Conservation (phyloP, 64 coral and sea anemone genomes). For the Porites australiensis region DNA sequence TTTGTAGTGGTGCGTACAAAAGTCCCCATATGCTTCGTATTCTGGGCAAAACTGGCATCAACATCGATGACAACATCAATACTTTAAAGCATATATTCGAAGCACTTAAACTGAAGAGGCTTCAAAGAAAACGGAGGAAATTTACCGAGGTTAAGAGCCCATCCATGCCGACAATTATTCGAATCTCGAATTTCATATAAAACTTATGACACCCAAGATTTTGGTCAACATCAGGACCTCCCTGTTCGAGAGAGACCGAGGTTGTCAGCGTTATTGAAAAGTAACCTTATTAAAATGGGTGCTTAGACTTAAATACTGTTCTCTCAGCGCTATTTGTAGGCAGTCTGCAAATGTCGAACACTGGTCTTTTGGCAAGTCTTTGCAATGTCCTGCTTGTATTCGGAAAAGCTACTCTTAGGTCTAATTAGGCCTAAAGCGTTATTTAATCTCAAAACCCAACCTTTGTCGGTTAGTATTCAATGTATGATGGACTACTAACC, state of each 20-base stretch:
- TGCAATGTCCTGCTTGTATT: not conserved
- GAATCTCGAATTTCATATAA: not conserved
- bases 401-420: not conserved
- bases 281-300: no score
- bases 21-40: constrained; percentile 24
- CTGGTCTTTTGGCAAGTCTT: not conserved
- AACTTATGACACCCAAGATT: not conserved
- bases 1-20: constrained; percentile 37
- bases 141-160: not conserved
- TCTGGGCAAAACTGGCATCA: not conserved
- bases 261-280: not conserved
- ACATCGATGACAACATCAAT: not conserved
- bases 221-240: not conserved
- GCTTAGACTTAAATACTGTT: not conserved
- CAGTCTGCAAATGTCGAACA: not conserved
- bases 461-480: not conserved
- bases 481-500: not conserved
- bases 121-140: not conserved
- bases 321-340: not conserved
- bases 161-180: not conserved
- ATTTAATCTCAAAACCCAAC: no score
- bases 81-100: not conserved
- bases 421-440: not conserved
- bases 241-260: not conserved
- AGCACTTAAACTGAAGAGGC: not conserved